A percentile compares a stretch with the other conserved stretches of the same genome.
These are phyloP conservation scores for Actinostola sp. DNA, from an alignment of 92 coral and sea anemone species.

Conservation along the genomic window DNA sequence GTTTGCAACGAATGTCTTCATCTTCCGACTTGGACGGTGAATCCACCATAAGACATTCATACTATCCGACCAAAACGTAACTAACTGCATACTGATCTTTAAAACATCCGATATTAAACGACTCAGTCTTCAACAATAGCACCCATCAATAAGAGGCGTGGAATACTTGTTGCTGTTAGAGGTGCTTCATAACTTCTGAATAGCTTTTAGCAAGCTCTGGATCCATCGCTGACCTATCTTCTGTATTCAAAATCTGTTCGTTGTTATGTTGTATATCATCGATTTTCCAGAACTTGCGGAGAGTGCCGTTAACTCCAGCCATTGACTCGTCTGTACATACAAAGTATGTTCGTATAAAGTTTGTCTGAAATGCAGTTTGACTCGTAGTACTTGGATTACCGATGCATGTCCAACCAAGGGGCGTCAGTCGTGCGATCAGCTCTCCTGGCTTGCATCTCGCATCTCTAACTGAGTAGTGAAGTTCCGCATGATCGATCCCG, in stretches of 20 bases:
- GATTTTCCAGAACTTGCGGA: constrained; percentile 59
- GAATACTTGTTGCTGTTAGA: constrained; percentile 47
- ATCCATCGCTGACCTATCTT: constrained; percentile 66
- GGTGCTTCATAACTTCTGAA: constrained; percentile 42
- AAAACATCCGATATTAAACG: constrained; percentile 29
- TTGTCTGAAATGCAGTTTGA: constrained; percentile 27
- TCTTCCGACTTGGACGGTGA: constrained; percentile 52
- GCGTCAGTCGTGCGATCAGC: constrained; percentile 52
- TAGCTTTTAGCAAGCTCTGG: constrained; percentile 50
- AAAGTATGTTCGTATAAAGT: constrained; percentile 29
- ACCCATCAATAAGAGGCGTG: constrained; percentile 56
- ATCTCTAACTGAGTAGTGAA: constrained; percentile 43
- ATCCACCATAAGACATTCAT: constrained; percentile 68
- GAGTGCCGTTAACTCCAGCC: constrained; percentile 30
- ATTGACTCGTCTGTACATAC: constrained; percentile 11
- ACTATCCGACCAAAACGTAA: constrained; percentile 56
- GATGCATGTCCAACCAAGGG: constrained; percentile 61
- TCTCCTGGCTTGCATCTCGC: constrained; percentile 43
- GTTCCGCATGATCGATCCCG: constrained; percentile 53
- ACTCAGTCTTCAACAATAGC: constrained; percentile 58
- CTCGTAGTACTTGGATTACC: constrained; percentile 31
- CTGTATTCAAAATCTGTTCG: constrained; percentile 46
- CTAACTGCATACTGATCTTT: constrained; percentile 16
- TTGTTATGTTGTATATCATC: constrained; percentile 57
- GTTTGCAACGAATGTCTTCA: constrained; percentile 59